A percentile compares a stretch with the other conserved stretches of the same genome.
phyloP scores from a whole-genome alignment of 2,888 invertebrate genomes.

The Rotaria macrura region DNA sequence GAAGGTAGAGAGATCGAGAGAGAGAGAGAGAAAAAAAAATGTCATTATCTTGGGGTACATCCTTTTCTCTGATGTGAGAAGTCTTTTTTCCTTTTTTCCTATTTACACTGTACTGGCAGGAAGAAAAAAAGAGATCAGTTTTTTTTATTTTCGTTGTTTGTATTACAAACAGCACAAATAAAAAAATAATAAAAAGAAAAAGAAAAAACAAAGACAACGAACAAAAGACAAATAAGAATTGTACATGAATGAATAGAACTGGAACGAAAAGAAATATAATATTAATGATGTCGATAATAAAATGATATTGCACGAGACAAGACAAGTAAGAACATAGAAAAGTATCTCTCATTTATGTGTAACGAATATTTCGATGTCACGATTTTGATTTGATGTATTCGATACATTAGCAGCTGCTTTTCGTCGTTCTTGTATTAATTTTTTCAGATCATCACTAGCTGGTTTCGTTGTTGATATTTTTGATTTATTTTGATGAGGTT shows the following conservation, averaged over 20 bases:
- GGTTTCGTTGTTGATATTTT: neutral
- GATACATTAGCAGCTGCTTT: neutral
- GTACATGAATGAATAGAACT: neutral
- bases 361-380: neutral
- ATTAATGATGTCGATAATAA: neutral
- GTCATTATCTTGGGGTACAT: neutral
- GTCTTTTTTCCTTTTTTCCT: neutral
- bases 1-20: too few species aligned
- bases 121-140: neutral
- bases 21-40: neutral
- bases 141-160: neutral
- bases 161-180: neutral
- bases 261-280: neutral
- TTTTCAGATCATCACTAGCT: neutral
- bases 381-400: neutral
- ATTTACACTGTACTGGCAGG: too few species aligned
- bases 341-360: neutral
- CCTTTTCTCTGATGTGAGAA: too few species aligned
- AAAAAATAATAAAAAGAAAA: neutral
- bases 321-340: neutral
- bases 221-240: neutral
- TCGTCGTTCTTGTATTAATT: constrained; percentile 19
- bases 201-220: too few species aligned
- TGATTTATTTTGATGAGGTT: neutral
- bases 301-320: neutral